Evolutionary conservation across 2,113 vertebrate genomes (phyloP).

Genomic region (Pyxicephalus adspersus): DNA sequence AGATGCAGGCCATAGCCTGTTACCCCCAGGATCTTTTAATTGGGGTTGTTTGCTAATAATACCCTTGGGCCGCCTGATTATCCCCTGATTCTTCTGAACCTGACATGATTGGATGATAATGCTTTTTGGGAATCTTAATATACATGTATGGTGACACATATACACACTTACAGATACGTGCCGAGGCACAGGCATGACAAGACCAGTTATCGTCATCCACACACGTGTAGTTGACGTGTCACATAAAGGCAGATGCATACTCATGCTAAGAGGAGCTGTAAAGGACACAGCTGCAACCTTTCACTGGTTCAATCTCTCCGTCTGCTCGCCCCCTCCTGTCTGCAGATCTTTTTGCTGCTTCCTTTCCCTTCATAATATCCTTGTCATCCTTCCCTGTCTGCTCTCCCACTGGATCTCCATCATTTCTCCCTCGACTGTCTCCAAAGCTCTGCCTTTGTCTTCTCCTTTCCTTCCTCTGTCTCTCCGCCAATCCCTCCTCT

Average conservation of each 20-base stretch:
- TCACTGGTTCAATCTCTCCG: constrained; percentile 13
- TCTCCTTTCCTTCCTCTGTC: not conserved
- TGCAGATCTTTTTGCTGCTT: constrained; percentile 28
- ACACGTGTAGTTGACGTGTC: not conserved
- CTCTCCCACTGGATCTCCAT: not conserved
- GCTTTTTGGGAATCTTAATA: no score
- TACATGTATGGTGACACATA: not conserved
- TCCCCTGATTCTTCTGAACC: no score
- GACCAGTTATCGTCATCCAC: not conserved
- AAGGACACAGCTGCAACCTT: constrained; percentile 22
- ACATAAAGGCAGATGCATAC: not conserved
- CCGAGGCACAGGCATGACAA: not conserved
- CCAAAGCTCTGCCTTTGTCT: not conserved
- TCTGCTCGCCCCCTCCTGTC: constrained; percentile 44
- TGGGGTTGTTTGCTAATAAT: no score
- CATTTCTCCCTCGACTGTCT: not conserved
- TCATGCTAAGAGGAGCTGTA: not conserved
- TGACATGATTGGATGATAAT: no score
- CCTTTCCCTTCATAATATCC: constrained; percentile 36
- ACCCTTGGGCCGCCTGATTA: no score
- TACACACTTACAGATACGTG: not conserved
- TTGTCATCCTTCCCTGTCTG: constrained; percentile 21
- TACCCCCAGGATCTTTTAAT: no score
- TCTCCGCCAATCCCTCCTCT: not conserved
- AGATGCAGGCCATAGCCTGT: no score